Conservation (phyloP, 2,113 vertebrate species). For the Nematolebias whitei region DNA sequence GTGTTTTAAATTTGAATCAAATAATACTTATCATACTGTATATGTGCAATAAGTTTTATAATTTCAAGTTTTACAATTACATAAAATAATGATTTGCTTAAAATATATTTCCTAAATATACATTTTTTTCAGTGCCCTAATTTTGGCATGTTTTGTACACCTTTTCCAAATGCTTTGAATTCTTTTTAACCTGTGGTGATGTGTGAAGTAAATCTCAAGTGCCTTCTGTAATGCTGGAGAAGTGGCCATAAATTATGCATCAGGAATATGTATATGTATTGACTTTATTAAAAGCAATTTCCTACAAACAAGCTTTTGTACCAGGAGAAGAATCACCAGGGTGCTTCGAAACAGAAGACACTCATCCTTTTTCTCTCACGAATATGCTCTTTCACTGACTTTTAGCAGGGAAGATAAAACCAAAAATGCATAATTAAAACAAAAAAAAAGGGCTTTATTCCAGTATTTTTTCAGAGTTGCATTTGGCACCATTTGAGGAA, state of each 20-base stretch:
- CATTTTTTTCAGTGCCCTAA: constrained; percentile 27
- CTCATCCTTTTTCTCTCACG: constrained; percentile 41
- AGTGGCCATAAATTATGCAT: constrained; percentile 83
- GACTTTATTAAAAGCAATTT: constrained; percentile 81
- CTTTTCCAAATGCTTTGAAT: constrained; percentile 73
- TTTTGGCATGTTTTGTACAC: constrained; percentile 62
- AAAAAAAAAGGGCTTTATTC: constrained; percentile 63
- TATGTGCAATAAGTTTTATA: not conserved
- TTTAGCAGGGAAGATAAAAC: constrained; percentile 64
- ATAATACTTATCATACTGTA: not conserved
- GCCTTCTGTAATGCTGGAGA: constrained; percentile 73
- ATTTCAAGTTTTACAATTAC: constrained; percentile 22
- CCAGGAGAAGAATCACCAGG: constrained; percentile 76
- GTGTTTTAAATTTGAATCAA: too few relatives aligned
- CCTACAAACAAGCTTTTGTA: constrained; percentile 76
- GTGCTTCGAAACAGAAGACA: constrained; percentile 65
- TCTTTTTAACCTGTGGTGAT: constrained; percentile 58
- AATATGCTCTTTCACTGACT: constrained; percentile 42
- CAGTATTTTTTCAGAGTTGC: constrained; percentile 46
- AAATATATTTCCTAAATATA: constrained; percentile 45
- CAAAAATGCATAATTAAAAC: constrained; percentile 75
- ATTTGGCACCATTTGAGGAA: constrained; percentile 63
- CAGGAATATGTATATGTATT: constrained; percentile 82
- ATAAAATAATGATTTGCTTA: constrained; percentile 37
- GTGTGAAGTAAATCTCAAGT: constrained; percentile 73